Percentiles rank a stretch among this genome's conserved stretches.
Conservation (phyloP, 2,888 invertebrate genomes). For the Heliconius sara region DNA sequence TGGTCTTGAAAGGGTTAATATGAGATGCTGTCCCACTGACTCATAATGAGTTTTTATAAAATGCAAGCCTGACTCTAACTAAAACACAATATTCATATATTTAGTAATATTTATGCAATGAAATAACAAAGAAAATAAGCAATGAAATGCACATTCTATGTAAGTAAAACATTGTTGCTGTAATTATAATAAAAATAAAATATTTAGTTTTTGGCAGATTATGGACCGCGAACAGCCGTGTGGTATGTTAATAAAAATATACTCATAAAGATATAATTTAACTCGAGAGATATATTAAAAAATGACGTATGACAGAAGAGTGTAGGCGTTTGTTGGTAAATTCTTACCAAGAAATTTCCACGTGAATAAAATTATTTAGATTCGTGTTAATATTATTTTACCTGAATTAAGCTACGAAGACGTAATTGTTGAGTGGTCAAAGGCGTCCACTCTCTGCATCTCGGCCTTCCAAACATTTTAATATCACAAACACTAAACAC, state of each 20-base stretch:
- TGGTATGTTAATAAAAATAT: neutral
- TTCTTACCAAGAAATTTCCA: slow-evolving; percentile 33
- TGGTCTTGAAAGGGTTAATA: too few relatives aligned
- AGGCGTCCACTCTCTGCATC: slow-evolving; percentile 91
- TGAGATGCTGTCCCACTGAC: neutral
- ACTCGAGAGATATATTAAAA: slow-evolving; percentile 11
- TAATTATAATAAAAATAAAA: neutral
- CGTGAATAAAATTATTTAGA: neutral
- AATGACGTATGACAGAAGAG: slow-evolving; percentile 38
- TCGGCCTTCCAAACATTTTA: slow-evolving; percentile 85
- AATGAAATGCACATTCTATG: neutral
- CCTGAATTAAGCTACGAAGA: slow-evolving; percentile 90
- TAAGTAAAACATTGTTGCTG: neutral
- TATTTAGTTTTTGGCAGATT: neutral
- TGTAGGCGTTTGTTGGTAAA: slow-evolving; percentile 74
- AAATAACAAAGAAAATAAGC: neutral
- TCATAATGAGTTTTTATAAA: neutral
- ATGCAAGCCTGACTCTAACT: neutral
- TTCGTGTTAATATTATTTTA: slow-evolving; percentile 59
- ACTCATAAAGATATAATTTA: neutral
- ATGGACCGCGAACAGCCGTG: neutral
- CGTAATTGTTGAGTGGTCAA: slow-evolving; percentile 93
- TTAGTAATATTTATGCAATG: slow-evolving; percentile 2
- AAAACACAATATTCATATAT: neutral
- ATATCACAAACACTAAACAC: slow-evolving; percentile 48